Conservation (phyloP, 1,140 invertebrate species). For the Rhopalosiphum maidis region DNA sequence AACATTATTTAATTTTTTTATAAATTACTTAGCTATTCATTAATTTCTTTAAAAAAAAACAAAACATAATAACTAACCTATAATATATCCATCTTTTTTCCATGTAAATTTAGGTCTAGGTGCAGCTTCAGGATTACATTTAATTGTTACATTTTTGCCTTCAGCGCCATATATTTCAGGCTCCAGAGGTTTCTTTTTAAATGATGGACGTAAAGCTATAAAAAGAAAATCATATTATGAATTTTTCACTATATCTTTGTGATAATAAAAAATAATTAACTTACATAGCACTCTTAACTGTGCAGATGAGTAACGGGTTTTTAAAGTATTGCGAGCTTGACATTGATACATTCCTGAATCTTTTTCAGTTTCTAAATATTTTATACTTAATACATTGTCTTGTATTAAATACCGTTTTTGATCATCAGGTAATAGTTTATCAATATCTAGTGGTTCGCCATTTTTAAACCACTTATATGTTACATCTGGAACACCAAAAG, state of each 20-base stretch:
- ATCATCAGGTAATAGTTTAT: constrained; percentile 72
- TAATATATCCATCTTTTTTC: constrained; percentile 86
- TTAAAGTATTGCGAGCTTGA: constrained; percentile 86
- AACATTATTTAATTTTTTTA: not conserved
- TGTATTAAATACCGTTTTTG: constrained; percentile 79
- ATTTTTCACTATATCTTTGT: constrained; percentile 10
- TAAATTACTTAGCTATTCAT: not conserved
- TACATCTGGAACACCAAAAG: constrained; percentile 93
- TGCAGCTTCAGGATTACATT: constrained; percentile 93
- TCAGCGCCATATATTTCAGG: constrained; percentile 88
- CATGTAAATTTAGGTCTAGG: constrained; percentile 88
- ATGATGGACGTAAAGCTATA: constrained; percentile 83
- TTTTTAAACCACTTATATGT: constrained; percentile 92
- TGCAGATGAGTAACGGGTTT: constrained; percentile 84
- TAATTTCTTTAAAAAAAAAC: not conserved
- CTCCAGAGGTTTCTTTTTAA: constrained; percentile 88
- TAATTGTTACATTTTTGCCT: constrained; percentile 88
- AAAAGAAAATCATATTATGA: constrained; percentile 55
- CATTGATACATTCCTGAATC: constrained; percentile 98
- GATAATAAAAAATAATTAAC: constrained; percentile 59
- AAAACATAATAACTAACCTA: constrained; percentile 67
- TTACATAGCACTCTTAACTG: constrained; percentile 84
- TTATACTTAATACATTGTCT: constrained; percentile 88
- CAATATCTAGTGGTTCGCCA: constrained; percentile 70
- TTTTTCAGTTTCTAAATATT: constrained; percentile 74